Conservation (phyloP, 1,140 invertebrate species). For the Magallana angulata region DNA sequence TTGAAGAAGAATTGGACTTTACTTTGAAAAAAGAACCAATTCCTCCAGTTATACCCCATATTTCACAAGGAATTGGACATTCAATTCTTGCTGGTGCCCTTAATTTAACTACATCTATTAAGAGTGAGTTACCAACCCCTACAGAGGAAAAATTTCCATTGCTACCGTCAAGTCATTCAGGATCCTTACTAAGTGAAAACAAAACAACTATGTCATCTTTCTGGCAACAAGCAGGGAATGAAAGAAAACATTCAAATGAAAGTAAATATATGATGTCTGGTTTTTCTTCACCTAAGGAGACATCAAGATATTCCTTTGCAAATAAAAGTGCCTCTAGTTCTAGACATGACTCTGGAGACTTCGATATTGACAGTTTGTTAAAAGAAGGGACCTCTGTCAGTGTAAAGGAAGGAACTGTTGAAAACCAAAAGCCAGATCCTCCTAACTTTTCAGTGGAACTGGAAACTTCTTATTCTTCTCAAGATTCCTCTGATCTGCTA, state of each 20-base stretch:
- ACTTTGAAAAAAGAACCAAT: not conserved
- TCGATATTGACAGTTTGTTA: slow-evolving; percentile 15
- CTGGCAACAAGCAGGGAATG: not conserved
- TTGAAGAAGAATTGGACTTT: slow-evolving; percentile 39
- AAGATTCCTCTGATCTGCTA: slow-evolving; percentile 18
- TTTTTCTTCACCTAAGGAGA: not conserved
- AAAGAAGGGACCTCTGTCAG: not conserved
- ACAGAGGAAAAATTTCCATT: not conserved
- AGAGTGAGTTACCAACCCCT: not conserved
- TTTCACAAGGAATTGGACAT: slow-evolving; percentile 33
- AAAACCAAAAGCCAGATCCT: not conserved
- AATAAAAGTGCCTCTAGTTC: slow-evolving; percentile 10
- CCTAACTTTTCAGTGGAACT: not conserved
- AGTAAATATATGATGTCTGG: slow-evolving; percentile 2
- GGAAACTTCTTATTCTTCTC: not conserved
- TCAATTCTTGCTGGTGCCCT: slow-evolving; percentile 37
- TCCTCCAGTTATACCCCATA: not conserved
- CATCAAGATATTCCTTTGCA: slow-evolving; percentile 29
- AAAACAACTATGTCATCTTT: not conserved
- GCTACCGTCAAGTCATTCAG: not conserved
- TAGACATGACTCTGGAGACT: not conserved
- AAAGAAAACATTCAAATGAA: not conserved
- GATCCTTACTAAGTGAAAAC: not conserved
- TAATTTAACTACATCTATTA: not conserved
- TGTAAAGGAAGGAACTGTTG: not conserved